Evolutionary conservation across 2,888 invertebrate genomes (phyloP).

Genomic region (Leistus spinibarbis): DNA sequence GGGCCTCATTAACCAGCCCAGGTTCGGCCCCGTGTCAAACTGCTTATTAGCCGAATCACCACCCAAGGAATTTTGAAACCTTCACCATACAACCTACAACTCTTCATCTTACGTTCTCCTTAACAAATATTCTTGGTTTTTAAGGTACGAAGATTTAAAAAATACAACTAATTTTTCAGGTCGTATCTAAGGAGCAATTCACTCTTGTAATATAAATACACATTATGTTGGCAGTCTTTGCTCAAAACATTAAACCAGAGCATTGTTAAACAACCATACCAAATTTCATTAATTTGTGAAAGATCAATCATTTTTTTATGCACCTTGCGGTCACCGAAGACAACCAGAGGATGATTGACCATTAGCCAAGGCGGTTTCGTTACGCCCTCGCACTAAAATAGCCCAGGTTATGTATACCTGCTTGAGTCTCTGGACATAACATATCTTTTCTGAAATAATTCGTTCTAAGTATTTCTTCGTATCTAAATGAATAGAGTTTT

Average conservation of each 20-base stretch:
- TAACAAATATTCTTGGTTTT: no score
- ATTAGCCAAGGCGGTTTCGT: constrained; percentile 17
- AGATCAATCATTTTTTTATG: constrained; percentile 1
- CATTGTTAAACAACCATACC: background rate
- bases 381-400: constrained; percentile 8
- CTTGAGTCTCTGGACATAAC: background rate
- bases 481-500: background rate
- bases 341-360: constrained; percentile 18
- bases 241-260: background rate
- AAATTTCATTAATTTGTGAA: constrained; percentile 2
- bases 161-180: no score
- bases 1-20: constrained; percentile 19
- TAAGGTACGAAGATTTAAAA: no score
- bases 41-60: constrained; percentile 26
- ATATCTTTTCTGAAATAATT: background rate
- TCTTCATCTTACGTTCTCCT: background rate
- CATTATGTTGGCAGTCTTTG: background rate
- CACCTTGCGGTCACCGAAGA: background rate
- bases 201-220: background rate
- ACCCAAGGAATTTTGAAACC: background rate
- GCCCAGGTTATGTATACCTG: background rate
- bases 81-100: background rate
- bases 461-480: background rate
- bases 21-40: constrained; percentile 36
- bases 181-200: no score